phyloP scores from a whole-genome alignment of 1,140 invertebrate genomes.

The Cyclina sinensis region DNA sequence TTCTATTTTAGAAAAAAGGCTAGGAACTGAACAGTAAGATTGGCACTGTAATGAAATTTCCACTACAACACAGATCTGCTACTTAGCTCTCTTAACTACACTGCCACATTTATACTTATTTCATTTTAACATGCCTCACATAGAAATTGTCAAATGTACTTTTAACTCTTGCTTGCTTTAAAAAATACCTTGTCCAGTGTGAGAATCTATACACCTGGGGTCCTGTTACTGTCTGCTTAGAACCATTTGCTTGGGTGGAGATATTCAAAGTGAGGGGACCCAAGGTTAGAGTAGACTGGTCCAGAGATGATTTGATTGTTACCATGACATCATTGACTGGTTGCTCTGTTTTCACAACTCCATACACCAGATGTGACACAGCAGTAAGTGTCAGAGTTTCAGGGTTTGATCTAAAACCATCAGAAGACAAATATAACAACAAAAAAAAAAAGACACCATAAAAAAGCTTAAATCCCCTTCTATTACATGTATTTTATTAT shows the following conservation, averaged over 20 bases:
- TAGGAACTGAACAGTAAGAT: too few relatives aligned
- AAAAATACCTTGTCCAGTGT: conserved; percentile 59
- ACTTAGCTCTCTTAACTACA: too few relatives aligned
- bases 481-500: too few relatives aligned
- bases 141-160: too few relatives aligned
- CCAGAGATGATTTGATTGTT: conserved; percentile 30
- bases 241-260: background rate
- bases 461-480: too few relatives aligned
- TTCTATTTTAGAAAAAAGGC: too few relatives aligned
- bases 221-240: conserved; percentile 6
- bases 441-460: too few relatives aligned
- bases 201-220: conserved; percentile 47
- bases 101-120: too few relatives aligned
- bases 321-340: conserved; percentile 62
- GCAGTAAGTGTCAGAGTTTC: conserved; percentile 61
- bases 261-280: conserved; percentile 20
- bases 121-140: too few relatives aligned
- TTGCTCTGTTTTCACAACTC: conserved; percentile 42
- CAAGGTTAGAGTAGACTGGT: conserved; percentile 15
- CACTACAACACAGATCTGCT: too few relatives aligned
- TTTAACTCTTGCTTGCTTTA: too few relatives aligned
- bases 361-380: conserved; percentile 53
- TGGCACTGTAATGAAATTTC: too few relatives aligned
- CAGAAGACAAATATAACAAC: background rate
- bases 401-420: conserved; percentile 43